Conservation (phyloP, 2,797 vertebrate species). For the Sparus aurata region DNA sequence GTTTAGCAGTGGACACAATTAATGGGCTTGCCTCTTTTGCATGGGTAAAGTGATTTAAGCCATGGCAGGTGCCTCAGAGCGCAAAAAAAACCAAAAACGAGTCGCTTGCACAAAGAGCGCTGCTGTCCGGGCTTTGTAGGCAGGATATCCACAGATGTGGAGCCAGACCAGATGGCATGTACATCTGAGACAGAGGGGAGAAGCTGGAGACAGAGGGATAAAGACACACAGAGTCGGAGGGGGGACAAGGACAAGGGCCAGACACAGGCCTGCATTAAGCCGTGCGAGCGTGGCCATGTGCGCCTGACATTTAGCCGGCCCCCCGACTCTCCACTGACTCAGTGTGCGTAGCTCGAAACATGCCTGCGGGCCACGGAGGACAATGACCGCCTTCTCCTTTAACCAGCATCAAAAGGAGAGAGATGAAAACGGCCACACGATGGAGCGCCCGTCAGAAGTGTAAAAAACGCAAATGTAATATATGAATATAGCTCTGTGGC, state of each 20-base stretch:
- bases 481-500: conserved; percentile 85
- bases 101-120: conserved; percentile 72
- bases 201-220: conserved; percentile 82
- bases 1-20: conserved; percentile 67
- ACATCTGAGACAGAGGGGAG: conserved; percentile 79
- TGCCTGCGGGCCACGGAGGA: conserved; percentile 90
- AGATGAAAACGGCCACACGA: conserved; percentile 87
- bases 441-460: conserved; percentile 87
- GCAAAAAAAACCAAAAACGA: conserved; percentile 53
- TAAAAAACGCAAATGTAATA: conserved; percentile 88
- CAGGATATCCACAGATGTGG: conserved; percentile 84
- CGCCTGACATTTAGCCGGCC: conserved; percentile 87
- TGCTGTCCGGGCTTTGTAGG: conserved; percentile 81
- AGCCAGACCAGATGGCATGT: conserved; percentile 83
- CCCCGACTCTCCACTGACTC: conserved; percentile 85
- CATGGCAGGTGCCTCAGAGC: conserved; percentile 81
- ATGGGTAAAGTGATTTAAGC: conserved; percentile 78
- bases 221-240: conserved; percentile 73
- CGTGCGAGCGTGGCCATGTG: conserved; percentile 81
- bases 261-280: conserved; percentile 89
- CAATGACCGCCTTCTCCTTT: conserved; percentile 90
- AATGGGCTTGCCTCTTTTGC: conserved; percentile 70
- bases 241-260: conserved; percentile 75
- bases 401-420: conserved; percentile 88
- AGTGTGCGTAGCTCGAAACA: conserved; percentile 85